Evolutionary conservation across 2,888 invertebrate species (phyloP), one percentile per base, ranked within the genome.

Genomic region (Kuschelorhynchus macadamiae): DNA sequence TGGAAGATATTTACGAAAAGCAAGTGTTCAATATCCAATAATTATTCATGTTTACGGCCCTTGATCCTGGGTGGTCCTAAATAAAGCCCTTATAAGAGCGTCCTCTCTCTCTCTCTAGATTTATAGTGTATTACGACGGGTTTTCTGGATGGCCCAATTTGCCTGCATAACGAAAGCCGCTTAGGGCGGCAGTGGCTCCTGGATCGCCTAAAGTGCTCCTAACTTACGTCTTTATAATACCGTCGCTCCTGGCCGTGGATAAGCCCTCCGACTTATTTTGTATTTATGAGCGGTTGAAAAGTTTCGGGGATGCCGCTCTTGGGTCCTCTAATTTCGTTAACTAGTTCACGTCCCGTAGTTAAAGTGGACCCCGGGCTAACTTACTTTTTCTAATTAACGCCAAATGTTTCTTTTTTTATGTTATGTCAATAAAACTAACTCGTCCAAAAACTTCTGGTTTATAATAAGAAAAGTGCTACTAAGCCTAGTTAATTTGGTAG

Each of bases 121-220:
- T 65, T 65, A 65, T 65, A 36, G 65, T 65, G 52, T 59, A 65
- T 65, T 65, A 65, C 12, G n/a, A n/a, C n/a, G 39, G 59, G 65
- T 56, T 59, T 59, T 36, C 11, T 57, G 36, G 59, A 44, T 52
- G 30, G 65, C 57, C 65, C 65, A 65, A 59, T 65, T 65, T 50
- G 61, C 49, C 61, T 61, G 61, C 61, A 61, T 61, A 50, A 39
- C 61, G 61, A 61, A 61, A 61, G 61, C 61, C 42, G 61, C 61
- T 61, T 61, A 41, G 42, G 52, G 20, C 52, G 50, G 50, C 32
- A 12, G 17, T 17, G 17, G 36, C 36, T 36, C 36, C 18, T 21
- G 42, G 61, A 17, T 65, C 17, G 52, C 42, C 63, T 57, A 59
- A 61, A 65, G 57, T 50, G 32, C 41, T 36, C 52, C 32, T 59